Conservation (phyloP, 2,797 vertebrate species). For the Lacerta agilis region DNA sequence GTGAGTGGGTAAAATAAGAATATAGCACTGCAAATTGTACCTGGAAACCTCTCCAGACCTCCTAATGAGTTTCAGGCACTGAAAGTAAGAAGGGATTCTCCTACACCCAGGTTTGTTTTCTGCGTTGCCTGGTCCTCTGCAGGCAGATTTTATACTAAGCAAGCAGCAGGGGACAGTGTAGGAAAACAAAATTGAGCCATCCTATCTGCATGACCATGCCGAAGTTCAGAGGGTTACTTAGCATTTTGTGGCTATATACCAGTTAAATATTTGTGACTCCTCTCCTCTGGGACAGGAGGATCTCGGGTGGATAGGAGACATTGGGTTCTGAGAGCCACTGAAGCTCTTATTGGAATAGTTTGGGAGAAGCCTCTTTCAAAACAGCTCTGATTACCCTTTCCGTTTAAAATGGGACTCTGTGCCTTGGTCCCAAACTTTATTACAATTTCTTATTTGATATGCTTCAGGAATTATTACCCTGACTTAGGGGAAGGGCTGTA, state of each 20-base stretch:
- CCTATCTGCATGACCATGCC: constrained; percentile 53
- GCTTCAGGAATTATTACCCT: background rate
- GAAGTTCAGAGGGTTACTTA: constrained; percentile 1
- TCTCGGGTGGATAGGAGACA: background rate
- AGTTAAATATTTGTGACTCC: constrained; percentile 47
- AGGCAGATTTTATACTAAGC: background rate
- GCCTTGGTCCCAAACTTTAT: background rate
- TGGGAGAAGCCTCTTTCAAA: background rate
- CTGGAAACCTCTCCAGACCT: background rate
- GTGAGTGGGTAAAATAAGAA: too few species aligned
- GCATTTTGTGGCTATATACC: background rate
- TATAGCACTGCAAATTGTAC: background rate
- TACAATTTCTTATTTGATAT: background rate
- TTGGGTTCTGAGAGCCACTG: fast-evolving
- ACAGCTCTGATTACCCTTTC: too few species aligned
- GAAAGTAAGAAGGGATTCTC: background rate
- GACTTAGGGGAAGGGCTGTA: too few species aligned
- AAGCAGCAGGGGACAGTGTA: constrained; percentile 73
- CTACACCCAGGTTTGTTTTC: too few species aligned
- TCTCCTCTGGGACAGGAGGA: constrained; percentile 28
- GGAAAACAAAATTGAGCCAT: constrained; percentile 58
- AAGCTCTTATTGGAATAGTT: too few species aligned
- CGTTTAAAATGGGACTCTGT: too few species aligned
- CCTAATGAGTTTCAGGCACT: background rate
- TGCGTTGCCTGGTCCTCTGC: background rate